phyloP scores from a whole-genome alignment of 2,113 vertebrate species.

The Lycocorax pyrrhopterus region DNA sequence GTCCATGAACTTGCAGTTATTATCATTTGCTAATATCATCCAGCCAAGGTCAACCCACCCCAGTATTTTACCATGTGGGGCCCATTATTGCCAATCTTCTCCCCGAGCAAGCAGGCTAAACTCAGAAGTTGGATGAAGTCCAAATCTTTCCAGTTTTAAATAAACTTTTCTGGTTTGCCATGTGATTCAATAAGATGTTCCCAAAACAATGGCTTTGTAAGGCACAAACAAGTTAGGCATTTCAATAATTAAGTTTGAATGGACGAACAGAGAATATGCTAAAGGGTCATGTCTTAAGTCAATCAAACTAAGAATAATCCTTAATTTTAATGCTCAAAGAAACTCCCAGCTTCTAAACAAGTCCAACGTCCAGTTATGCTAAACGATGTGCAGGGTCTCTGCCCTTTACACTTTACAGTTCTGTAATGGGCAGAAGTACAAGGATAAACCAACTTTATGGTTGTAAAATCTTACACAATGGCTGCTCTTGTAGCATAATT shows the following conservation, averaged over 20 bases:
- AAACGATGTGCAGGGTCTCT: background rate
- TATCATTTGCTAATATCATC: background rate
- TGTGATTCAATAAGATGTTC: slow-evolving; percentile 53
- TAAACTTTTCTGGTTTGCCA: slow-evolving; percentile 19
- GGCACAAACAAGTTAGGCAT: slow-evolving; percentile 19
- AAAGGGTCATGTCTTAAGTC: background rate
- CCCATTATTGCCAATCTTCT: background rate
- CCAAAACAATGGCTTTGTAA: slow-evolving; percentile 30
- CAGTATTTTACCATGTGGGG: slow-evolving; percentile 17
- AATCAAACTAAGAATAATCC: background rate
- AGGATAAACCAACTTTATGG: background rate
- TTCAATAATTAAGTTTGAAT: slow-evolving; percentile 44
- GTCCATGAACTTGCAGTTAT: background rate
- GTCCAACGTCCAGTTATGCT: background rate
- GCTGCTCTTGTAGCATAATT: background rate
- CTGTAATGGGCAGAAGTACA: background rate
- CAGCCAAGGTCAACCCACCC: background rate
- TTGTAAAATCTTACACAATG: background rate
- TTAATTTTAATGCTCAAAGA: background rate
- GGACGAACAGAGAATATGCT: background rate
- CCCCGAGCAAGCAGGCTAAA: background rate
- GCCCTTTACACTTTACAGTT: background rate
- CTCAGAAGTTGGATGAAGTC: slow-evolving; percentile 29
- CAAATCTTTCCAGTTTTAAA: slow-evolving; percentile 44
- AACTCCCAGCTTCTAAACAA: background rate